Base-by-base conservation (phyloP, 2,888 invertebrate species). In the Coremacera marginata region DNA sequence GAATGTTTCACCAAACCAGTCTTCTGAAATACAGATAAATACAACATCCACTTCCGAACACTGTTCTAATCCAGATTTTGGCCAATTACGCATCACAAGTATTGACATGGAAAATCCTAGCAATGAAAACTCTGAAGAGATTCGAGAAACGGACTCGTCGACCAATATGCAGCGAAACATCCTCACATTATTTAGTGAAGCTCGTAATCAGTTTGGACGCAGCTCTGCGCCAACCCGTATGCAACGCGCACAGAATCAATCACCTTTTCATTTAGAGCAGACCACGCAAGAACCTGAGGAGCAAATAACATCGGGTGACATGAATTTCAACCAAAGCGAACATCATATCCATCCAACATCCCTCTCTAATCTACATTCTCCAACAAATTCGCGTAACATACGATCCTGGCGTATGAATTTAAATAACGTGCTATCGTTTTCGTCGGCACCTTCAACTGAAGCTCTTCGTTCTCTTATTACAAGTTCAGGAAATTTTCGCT, bases 351-450 rank as follows among this genome's bases (percentile, higher is more conserved):
- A 55, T 70, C 16, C 55, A 65, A 11, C 63, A n/a, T 9, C 63
- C 16, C 63, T 55, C 19, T 22, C 22, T 2, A 37, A 67, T 19
- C 19, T 49, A 5, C 37, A 57, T 55, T 72, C 19, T 2, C 22
- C 37, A 19, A 67, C 19, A 8, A 44, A 78, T 82, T 22, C 78
- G 79, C 51, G 80, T 82, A 67, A 60, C 80, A 79, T 27, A 63
- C 82, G 85, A n/a, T 84, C 84, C 22, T 88, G 88, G 88, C 84
- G 88, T 34, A 83, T 84, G 37, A 88, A 88, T 77, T 78, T 88
- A 0, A 88, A 87, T 68, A 85, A 88, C 67, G 84, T 88, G 65
- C 79, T 88, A 5, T 84, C 86, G 8, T 83, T 88, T 3, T 88
- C 88, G 0, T 84, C 86, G 34, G 84, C 85, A 0, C 84, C 87